Percentiles rank a stretch among this genome's conserved stretches.
Conservation (phyloP, 2,888 invertebrate genomes). For the Adelognathus sp. region DNA sequence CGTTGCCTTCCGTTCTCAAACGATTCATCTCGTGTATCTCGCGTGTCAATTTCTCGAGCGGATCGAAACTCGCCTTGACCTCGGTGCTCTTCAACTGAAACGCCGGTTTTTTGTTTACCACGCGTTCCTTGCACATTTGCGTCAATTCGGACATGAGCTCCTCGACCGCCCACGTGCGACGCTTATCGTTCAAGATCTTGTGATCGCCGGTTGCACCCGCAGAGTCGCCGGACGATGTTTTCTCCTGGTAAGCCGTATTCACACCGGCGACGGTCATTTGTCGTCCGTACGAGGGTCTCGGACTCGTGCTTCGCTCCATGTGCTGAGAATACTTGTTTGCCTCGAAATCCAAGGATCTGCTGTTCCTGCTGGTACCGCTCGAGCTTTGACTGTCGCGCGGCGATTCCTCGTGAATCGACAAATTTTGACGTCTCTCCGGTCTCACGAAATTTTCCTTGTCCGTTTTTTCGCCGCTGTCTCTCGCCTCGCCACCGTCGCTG, state of each 20-base stretch:
- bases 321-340: constrained; percentile 38
- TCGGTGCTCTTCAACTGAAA: constrained; percentile 63
- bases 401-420: constrained; percentile 50
- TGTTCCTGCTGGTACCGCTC: constrained; percentile 53
- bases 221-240: background rate
- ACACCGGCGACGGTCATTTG: constrained; percentile 58
- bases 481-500: constrained; percentile 51
- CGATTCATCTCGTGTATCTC: constrained; percentile 70
- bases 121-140: constrained; percentile 65
- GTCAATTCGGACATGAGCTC: constrained; percentile 74
- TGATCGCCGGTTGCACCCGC: constrained; percentile 34
- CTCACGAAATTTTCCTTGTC: constrained; percentile 14
- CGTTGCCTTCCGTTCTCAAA: constrained; percentile 42
- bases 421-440: constrained; percentile 39
- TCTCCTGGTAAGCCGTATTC: constrained; percentile 40
- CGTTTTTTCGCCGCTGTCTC: constrained; percentile 14
- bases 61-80: constrained; percentile 63
- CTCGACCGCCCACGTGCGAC: constrained; percentile 77
- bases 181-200: constrained; percentile 70
- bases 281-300: constrained; percentile 54
- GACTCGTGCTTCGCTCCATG: constrained; percentile 55
- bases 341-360: constrained; percentile 57
- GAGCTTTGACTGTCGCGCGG: constrained; percentile 53
- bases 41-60: constrained; percentile 65
- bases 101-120: constrained; percentile 56